Percentiles rank a stretch among this genome's conserved stretches.
Conservation (phyloP, 2,113 vertebrate genomes). For the Oreocharis arfaki region DNA sequence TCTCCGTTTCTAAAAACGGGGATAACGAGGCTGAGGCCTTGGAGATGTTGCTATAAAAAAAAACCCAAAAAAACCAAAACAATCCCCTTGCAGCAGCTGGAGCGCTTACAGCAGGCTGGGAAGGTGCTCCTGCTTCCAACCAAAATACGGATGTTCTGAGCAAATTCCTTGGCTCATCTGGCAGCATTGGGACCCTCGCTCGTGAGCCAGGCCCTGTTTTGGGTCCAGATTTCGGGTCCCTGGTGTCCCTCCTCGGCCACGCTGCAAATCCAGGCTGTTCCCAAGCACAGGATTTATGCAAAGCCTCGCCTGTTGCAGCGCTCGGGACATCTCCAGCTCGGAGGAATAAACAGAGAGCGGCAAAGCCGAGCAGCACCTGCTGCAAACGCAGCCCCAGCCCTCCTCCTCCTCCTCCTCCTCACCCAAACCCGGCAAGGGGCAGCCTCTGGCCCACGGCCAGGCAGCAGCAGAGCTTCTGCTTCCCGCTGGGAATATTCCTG, state of each 20-base stretch:
- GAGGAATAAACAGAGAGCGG: neutral
- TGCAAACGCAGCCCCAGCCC: neutral
- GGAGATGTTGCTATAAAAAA: slow-evolving; percentile 41
- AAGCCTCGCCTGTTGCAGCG: neutral
- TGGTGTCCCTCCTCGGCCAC: neutral
- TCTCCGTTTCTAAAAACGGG: slow-evolving; percentile 6
- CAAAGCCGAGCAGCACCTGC: neutral
- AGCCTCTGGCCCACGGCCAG: neutral
- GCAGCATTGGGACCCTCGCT: neutral
- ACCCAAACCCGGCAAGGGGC: neutral
- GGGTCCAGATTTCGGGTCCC: neutral
- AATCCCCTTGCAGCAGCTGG: neutral
- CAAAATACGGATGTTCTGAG: neutral
- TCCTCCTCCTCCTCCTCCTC: neutral
- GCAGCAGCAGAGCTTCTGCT: neutral
- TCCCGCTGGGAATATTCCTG: rapidly evolving
- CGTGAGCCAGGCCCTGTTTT: neutral
- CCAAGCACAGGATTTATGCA: neutral
- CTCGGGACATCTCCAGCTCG: neutral
- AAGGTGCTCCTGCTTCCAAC: neutral
- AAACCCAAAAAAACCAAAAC: too few species aligned
- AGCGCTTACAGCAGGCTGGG: neutral
- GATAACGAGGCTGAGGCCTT: slow-evolving; percentile 9
- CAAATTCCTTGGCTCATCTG: neutral
- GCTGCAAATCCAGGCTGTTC: neutral